Evolutionary conservation across 2,888 invertebrate species (phyloP).

Genomic region (Coecobrya sp.): DNA sequence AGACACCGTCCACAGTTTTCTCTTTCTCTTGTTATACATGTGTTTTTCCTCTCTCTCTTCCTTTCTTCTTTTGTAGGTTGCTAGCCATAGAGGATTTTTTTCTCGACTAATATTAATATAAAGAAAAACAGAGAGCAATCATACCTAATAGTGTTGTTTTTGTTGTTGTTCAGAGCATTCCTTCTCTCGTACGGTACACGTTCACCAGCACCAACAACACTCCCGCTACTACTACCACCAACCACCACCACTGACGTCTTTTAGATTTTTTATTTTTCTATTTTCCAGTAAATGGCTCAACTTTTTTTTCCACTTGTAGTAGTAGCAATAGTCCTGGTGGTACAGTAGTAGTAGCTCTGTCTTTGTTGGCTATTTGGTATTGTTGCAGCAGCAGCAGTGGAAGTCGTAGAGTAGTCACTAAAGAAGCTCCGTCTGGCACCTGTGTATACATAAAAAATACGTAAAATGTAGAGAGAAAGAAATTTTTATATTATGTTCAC

Average conservation of each 20-base stretch:
- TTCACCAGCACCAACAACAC: conserved; percentile 31
- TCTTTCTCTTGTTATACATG: neutral
- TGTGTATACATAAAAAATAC: conserved; percentile 50
- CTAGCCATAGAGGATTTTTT: conserved; percentile 29
- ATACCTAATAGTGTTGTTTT: conserved; percentile 72
- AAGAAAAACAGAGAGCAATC: conserved; percentile 61
- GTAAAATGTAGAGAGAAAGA: conserved; percentile 3
- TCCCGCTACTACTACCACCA: neutral
- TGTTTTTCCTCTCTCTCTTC: neutral
- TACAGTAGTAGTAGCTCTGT: neutral
- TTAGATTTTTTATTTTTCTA: conserved; percentile 29
- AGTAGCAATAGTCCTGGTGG: neutral
- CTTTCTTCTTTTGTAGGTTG: neutral
- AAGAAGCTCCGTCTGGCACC: conserved; percentile 52
- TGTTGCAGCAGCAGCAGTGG: neutral
- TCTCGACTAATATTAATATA: conserved; percentile 45
- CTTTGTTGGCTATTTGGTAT: too few relatives aligned
- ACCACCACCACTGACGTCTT: conserved; percentile 38
- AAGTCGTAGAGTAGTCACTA: conserved; percentile 14
- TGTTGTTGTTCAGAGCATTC: conserved; percentile 62
- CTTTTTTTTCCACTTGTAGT: conserved; percentile 16
- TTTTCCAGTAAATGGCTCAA: conserved; percentile 45
- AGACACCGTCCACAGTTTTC: neutral
- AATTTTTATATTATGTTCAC: conserved; percentile 24
- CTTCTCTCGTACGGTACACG: neutral